These are phyloP conservation scores for Nomia melanderi DNA, from an alignment of 1,140 invertebrate genomes.

Conservation along the genomic window DNA sequence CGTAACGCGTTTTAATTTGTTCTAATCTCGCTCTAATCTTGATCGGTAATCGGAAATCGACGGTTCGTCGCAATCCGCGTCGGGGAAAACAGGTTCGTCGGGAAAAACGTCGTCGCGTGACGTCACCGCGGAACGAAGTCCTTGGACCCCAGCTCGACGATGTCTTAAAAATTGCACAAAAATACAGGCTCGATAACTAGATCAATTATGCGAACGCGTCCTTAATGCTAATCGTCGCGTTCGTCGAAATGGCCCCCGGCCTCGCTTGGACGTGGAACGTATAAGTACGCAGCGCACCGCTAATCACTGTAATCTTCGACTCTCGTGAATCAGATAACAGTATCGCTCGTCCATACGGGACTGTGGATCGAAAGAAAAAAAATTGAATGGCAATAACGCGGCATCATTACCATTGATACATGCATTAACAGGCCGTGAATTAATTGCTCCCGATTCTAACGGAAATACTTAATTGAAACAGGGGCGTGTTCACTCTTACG, in stretches of 20 bases:
- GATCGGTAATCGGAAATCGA: not conserved
- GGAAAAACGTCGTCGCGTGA: not conserved
- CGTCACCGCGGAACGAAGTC: no score
- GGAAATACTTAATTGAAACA: constrained; percentile 12
- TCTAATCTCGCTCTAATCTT: not conserved
- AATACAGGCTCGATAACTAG: not conserved
- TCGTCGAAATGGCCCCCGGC: not conserved
- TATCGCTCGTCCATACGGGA: not conserved
- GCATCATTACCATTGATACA: not conserved
- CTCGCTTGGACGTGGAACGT: not conserved
- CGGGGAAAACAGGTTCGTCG: not conserved
- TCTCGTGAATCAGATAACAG: constrained; percentile 9
- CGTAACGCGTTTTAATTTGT: not conserved
- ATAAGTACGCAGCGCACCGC: not conserved
- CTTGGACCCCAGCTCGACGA: not conserved
- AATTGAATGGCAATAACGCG: not conserved
- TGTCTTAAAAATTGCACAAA: not conserved
- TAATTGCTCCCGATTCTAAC: constrained; percentile 17
- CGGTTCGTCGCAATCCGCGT: no score
- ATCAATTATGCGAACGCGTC: not conserved
- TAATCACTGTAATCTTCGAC: constrained; percentile 11
- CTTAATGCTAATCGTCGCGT: not conserved
- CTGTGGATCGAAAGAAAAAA: not conserved
- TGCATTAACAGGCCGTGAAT: not conserved
- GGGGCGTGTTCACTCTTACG: no score